Evolutionary conservation across 1,140 invertebrate species (phyloP), one percentile per base, ranked within the genome.

Genomic region (Hesperophylax magnus): DNA sequence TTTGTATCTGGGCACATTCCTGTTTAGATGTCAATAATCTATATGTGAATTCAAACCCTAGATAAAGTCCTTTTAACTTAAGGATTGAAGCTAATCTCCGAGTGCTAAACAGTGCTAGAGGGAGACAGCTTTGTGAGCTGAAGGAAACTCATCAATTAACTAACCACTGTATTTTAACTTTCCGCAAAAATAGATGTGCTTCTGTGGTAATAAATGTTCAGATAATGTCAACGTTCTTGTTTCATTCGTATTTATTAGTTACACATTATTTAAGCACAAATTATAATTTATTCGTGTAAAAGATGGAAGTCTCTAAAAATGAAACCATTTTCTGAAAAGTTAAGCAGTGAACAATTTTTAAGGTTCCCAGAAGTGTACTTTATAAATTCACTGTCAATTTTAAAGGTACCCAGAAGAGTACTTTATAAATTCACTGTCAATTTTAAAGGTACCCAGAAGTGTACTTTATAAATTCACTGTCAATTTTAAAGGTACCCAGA

Each of bases 11-110:
- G 79, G 79, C 79, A 81, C 79, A 81, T 81, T 81, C 39, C 79
- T 77, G 72, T 80, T 53, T 81, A 81, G 74, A 77, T 81, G 74
- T 81, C 79, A 77, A 81, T 77, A 81, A 39, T 76, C 27, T 76
- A 54, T 77, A 54, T 76, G 79, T 76, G 72, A 76, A 65, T 22
- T 63, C 60, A 77, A 75, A 80, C 52, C 52, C 52, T 81, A 67
- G 47, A 31, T 77, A 39, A 76, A 58, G 52, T 77, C 60, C 74
- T 69, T 75, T 58, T 56, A 72, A 74, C 39, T 71, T 58, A 60
- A 54, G 53, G 22, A 71, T 71, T 79, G 54, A 79, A 71, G 22
- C 18, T 20, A 20, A 20, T n/a, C 24, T 72, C 18, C 18, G 52
- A 61, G 75, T 7, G 54, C 31, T 11, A 47, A n/a, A n/a, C n/a